Evolutionary conservation across 2,888 invertebrate genomes (phyloP).

Genomic region (Macrosoma leucophasiata): DNA sequence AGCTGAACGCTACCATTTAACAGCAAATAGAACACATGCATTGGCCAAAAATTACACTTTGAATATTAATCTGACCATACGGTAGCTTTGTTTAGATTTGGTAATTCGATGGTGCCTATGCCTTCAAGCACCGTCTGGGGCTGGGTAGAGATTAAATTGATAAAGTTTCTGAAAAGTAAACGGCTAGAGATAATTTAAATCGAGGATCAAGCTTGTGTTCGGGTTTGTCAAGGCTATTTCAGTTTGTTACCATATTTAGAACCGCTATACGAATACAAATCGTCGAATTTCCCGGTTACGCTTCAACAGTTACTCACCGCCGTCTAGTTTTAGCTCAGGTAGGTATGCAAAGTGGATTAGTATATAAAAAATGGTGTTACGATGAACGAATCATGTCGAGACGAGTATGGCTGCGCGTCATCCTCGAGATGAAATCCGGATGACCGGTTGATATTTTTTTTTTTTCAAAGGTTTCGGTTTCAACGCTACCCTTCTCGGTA

Average conservation of each 20-base stretch:
- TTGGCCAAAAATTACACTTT: too few species aligned
- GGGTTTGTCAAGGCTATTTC: slow-evolving; percentile 31
- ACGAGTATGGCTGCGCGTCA: slow-evolving; percentile 56
- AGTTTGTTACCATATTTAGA: slow-evolving; percentile 42
- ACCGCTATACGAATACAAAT: slow-evolving; percentile 37
- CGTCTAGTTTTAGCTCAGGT: slow-evolving; percentile 41
- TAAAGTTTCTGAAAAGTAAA: too few species aligned
- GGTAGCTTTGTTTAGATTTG: too few species aligned
- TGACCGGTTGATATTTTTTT: slow-evolving; percentile 60
- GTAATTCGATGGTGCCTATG: too few species aligned
- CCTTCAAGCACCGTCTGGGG: too few species aligned
- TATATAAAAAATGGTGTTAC: slow-evolving; percentile 42
- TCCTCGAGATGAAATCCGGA: slow-evolving; percentile 54
- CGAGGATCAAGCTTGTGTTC: too few species aligned
- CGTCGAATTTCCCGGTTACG: slow-evolving; percentile 22
- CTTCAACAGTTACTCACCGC: slow-evolving; percentile 52
- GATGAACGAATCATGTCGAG: slow-evolving; percentile 55
- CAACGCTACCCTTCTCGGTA: slow-evolving; percentile 64
- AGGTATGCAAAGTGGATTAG: slow-evolving; percentile 54
- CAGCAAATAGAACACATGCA: too few species aligned
- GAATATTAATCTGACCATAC: too few species aligned
- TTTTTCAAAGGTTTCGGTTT: slow-evolving; percentile 63
- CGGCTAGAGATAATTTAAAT: too few species aligned
- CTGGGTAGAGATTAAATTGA: too few species aligned
- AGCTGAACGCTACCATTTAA: too few species aligned